phyloP scores from a whole-genome alignment of 2,113 vertebrate species.

The Myotis brandtii region DNA sequence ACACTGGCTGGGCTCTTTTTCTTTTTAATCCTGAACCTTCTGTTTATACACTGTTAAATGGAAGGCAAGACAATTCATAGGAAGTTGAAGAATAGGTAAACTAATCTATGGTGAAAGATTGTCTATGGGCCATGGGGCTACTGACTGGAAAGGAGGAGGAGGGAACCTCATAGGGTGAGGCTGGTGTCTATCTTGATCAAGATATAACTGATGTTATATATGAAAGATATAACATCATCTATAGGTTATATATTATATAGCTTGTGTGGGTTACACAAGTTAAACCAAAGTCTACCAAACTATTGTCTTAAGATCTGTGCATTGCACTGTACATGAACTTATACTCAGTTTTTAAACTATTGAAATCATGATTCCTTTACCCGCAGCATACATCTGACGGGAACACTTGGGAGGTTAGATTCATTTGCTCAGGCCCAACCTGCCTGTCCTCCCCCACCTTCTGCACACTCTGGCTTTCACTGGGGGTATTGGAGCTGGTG shows the following conservation, averaged over 20 bases:
- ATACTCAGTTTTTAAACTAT: background rate
- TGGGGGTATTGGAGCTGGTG: background rate
- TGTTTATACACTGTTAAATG: background rate
- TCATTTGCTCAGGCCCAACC: background rate
- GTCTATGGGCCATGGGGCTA: too few species aligned
- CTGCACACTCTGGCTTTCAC: background rate
- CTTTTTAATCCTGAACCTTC: too few species aligned
- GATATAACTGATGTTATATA: background rate
- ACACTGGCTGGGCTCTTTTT: too few species aligned
- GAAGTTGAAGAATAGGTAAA: background rate
- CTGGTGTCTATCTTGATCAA: background rate
- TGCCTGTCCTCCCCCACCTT: background rate
- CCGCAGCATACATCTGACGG: background rate
- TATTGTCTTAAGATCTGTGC: background rate
- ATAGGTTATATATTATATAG: background rate
- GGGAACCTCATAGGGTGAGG: background rate
- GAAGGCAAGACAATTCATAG: background rate
- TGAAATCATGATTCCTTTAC: background rate
- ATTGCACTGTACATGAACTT: background rate
- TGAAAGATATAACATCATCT: background rate
- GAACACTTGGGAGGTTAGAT: background rate
- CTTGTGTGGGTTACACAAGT: background rate
- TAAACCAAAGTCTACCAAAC: background rate
- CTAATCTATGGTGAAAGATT: background rate
- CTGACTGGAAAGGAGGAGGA: too few species aligned